Evolutionary conservation across 2,888 invertebrate genomes (phyloP), one percentile per base, ranked within the genome.

Genomic region (Pachycephus smyrnensis): DNA sequence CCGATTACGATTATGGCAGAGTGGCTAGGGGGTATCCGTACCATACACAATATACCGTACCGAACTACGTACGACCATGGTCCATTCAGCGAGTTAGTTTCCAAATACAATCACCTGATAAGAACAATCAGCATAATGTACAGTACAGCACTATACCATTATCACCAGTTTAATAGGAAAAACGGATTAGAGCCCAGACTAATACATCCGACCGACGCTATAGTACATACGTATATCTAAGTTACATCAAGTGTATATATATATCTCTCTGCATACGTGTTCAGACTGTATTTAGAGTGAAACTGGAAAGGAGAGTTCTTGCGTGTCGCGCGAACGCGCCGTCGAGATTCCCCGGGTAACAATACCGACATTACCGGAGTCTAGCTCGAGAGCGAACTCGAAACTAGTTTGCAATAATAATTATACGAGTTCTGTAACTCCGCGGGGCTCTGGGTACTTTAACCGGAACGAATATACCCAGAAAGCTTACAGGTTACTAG

Each of bases 391-490:
- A 78, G 83, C 79, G 83, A 86, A 84, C 86, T 82, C 80, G 83
- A 81, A 86, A 86, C 85, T 85, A 84, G 87, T 88, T 89, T 79
- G 82, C 83, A 88, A 87, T 87, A 87, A 88, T 88, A 89, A 89
- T 89, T 88, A 89, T 88, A 84, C 81, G 87, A 89, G 88, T 89
- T 88, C 84, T 82, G 85, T 55, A 55, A 55, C 55, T 55, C 55
- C 55, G 55, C 2, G 55, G 23, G 23, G 23, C 55, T 55, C 55
- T 55, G 55, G 55, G 55, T 23, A 55, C 80, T 84, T 83, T 82
- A 85, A 85, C 83, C 84, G 82, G 82, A 85, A 85, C 80, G 82
- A 84, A 86, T 83, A 82, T 78, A 84, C 82, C 81, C 82, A 74
- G 31, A 15, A 23, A 40, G 40, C n/a, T 68, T 71, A 76, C 76